Evolutionary conservation across 2,113 vertebrate species (phyloP).

Genomic region (Gasterosteus aculeatus): DNA sequence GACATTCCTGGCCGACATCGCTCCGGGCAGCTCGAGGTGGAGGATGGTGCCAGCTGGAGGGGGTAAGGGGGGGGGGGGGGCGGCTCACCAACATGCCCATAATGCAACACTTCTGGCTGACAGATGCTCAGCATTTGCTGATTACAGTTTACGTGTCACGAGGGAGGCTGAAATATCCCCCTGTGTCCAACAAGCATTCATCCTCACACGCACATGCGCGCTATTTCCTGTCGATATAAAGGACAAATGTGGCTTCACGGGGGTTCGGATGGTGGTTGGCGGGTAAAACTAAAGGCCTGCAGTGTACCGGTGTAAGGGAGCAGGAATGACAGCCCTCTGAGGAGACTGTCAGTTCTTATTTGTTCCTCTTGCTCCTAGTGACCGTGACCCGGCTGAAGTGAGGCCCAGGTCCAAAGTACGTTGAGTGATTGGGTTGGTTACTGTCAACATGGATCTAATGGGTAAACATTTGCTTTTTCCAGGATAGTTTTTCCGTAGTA

Average conservation of each 20-base stretch:
- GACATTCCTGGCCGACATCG: conserved; percentile 58
- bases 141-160: conserved; percentile 46
- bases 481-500: neutral
- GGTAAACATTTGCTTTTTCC: neutral
- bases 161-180: conserved; percentile 51
- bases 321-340: neutral
- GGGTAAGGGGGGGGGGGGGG: neutral
- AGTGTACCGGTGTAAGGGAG: neutral
- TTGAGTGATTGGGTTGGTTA: neutral
- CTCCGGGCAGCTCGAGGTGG: conserved; percentile 53
- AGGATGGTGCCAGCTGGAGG: conserved; percentile 42
- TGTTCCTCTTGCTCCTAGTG: neutral
- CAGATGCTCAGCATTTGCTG: conserved; percentile 38
- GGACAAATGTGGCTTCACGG: neutral
- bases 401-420: neutral
- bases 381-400: neutral
- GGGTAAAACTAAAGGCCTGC: neutral
- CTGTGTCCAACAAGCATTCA: conserved; percentile 40
- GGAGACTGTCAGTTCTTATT: neutral
- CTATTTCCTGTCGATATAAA: neutral
- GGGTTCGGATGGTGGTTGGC: neutral
- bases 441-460: neutral
- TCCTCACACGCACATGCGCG: conserved; percentile 18
- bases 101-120: conserved; percentile 54
- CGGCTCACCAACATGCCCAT: conserved; percentile 42